Evolutionary conservation across 1,140 invertebrate species (phyloP).

Genomic region (Polypedilum pembai): DNA sequence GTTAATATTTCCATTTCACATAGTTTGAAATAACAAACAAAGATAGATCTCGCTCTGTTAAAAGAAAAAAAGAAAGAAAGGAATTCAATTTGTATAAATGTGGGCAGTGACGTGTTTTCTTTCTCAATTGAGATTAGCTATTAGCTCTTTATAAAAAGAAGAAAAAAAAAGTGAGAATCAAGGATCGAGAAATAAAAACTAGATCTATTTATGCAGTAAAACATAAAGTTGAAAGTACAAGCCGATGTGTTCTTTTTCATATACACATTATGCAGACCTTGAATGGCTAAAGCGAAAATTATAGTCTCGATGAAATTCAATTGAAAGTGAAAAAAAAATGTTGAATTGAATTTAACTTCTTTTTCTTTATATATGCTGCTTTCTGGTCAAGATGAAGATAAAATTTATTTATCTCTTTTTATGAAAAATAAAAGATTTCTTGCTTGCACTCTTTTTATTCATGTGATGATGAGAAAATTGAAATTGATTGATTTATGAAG

Average conservation of each 20-base stretch:
- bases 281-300: neutral
- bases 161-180: neutral
- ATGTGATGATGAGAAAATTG: too few species aligned
- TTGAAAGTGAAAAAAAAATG: neutral
- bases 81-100: slow-evolving; percentile 8
- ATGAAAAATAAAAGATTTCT: too few species aligned
- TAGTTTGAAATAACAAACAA: neutral
- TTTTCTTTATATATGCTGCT: too few species aligned
- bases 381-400: too few species aligned
- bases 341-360: neutral
- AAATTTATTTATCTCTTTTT: too few species aligned
- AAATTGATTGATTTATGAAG: too few species aligned
- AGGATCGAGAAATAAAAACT: neutral
- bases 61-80: neutral
- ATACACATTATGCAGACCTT: neutral
- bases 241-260: neutral
- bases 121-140: neutral
- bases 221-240: neutral
- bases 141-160: neutral
- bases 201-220: neutral
- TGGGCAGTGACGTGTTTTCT: slow-evolving; percentile 15
- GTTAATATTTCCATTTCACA: too few species aligned
- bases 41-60: neutral
- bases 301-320: slow-evolving; percentile 6
- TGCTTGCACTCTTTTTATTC: too few species aligned